A percentile compares a stretch with the other conserved stretches of the same genome.
These are phyloP conservation scores for Nematolebias whitei DNA, from an alignment of 2,113 vertebrate genomes.

Conservation along the genomic window DNA sequence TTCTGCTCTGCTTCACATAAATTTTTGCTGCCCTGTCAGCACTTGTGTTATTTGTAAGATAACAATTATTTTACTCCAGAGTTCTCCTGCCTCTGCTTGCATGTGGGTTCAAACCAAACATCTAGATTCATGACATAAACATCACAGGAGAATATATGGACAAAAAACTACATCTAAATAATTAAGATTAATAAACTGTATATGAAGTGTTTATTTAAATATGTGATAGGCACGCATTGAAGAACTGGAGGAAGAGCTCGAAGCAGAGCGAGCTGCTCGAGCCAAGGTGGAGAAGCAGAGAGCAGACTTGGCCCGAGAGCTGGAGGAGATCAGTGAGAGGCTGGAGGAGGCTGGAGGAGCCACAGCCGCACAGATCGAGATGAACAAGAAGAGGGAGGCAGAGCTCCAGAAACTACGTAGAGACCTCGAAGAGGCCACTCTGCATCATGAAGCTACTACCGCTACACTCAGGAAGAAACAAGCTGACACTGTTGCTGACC, in stretches of 20 bases:
- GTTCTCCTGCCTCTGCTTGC: no score
- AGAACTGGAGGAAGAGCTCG: constrained; percentile 72
- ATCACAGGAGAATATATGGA: not conserved
- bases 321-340: constrained; percentile 83
- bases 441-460: constrained; percentile 80
- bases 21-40: no score
- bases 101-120: no score
- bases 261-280: constrained; percentile 80
- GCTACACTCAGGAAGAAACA: constrained; percentile 87
- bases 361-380: constrained; percentile 78
- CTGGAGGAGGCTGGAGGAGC: constrained; percentile 82
- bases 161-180: not conserved
- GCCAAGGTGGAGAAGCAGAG: constrained; percentile 83
- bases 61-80: no score
- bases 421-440: constrained; percentile 82
- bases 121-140: no score
- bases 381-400: constrained; percentile 82
- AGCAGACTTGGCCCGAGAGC: constrained; percentile 77
- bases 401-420: constrained; percentile 80
- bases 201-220: not conserved
- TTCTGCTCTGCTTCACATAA: no score
- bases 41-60: no score
- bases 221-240: constrained; percentile 16
- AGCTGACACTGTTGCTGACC: constrained; percentile 84
- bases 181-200: not conserved